Evolutionary conservation across 2,113 vertebrate species (phyloP).

Genomic region (Noctilio leporinus): DNA sequence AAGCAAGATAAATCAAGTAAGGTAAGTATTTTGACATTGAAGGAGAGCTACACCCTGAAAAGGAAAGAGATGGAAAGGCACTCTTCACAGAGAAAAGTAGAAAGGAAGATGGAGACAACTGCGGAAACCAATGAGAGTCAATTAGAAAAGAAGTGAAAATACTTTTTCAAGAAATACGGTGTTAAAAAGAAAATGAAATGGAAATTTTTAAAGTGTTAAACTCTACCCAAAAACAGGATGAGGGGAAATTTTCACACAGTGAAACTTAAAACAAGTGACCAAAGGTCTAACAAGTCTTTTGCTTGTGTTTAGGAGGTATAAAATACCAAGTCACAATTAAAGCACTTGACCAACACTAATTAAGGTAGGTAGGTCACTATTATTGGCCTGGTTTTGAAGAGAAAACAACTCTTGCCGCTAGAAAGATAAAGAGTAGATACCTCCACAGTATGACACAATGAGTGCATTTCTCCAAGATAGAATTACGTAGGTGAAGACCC

Average conservation of each 20-base stretch:
- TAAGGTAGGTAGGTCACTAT: slow-evolving; percentile 50
- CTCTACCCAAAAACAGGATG: slow-evolving; percentile 48
- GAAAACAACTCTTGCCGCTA: not conserved
- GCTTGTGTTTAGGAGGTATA: slow-evolving; percentile 27
- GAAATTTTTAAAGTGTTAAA: slow-evolving; percentile 56
- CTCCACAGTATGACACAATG: not conserved
- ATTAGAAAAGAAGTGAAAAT: slow-evolving; percentile 42
- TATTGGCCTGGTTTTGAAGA: not conserved
- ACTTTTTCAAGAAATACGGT: slow-evolving; percentile 37
- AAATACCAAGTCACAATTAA: slow-evolving; percentile 49
- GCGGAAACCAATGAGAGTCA: slow-evolving; percentile 7
- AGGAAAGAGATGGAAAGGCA: not conserved
- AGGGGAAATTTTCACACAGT: slow-evolving; percentile 39
- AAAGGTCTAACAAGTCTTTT: slow-evolving; percentile 28
- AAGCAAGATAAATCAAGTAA: not conserved
- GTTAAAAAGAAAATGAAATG: slow-evolving; percentile 59
- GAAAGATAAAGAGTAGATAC: not conserved
- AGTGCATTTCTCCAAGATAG: not conserved
- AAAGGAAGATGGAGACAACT: not conserved
- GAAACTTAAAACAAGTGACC: slow-evolving; percentile 46
- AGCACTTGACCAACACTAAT: slow-evolving; percentile 31
- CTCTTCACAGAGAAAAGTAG: not conserved
- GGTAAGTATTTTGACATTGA: not conserved
- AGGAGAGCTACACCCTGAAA: not conserved
- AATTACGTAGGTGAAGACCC: not conserved